Evolutionary conservation across 2,797 vertebrate species (phyloP), one percentile per base, ranked within the genome.

Genomic region (Lagodon rhomboides): DNA sequence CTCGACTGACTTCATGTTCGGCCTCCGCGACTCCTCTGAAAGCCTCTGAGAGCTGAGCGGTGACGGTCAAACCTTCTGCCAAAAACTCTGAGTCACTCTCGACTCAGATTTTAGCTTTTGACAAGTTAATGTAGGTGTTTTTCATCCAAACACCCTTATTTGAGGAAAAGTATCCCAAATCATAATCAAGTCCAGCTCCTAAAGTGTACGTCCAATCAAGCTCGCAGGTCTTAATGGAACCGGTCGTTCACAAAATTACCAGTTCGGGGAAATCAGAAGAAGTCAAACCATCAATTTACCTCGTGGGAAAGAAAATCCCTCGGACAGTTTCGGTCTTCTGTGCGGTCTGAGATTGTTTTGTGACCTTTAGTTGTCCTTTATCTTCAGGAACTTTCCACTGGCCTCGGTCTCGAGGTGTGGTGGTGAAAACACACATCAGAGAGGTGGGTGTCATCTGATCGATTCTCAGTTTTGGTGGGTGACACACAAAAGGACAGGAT

Each of bases 391-490:
- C 30, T 34, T 34, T 34, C 30, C 30, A 34, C 6, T 34, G 30
- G 30, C 27, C 30, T 34, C 30, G 6, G 30, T 6, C 6, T 34
- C 7, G 5, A 34, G 30, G 30, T 34, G 30, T 34, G 30, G 5
- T 34, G 30, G 5, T 34, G 30, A 54, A 62, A 43, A 61, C 20
- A 54, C 25, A 51, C 25, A 68, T 60, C 38, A 69, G 22, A 27
- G 27, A 27, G 2, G 2, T 27, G 27, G 1, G 3, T 64, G 58
- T 73, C 51, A 18, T 46, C 23, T 54, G 20, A 55, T 73, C 0
- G 17, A 73, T 77, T 74, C 60, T 62, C 16, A 38, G 25, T 68
- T 68, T 73, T 30, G 54, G 68, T 41, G 47, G 23, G 25, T 30
- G 63, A 55, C 64, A 53, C 65, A 62, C 49, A 56, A 51, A 73